Conservation (phyloP, 2,113 vertebrate genomes). For the Sceloporus undulatus region DNA sequence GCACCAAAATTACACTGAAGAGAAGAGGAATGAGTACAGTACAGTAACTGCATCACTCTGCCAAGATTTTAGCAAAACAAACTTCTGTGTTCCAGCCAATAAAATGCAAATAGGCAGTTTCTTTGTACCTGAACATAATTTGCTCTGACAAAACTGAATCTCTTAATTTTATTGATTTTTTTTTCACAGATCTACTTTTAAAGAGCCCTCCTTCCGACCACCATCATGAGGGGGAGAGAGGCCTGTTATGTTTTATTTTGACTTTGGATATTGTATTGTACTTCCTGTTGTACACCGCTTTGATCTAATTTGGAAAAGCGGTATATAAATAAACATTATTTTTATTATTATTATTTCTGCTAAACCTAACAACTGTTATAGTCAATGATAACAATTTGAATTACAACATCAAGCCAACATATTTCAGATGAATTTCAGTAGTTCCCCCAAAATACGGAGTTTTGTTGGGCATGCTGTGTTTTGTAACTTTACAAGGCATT, state of each 20-base stretch:
- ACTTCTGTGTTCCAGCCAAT: not conserved
- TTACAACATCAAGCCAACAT: too few relatives aligned
- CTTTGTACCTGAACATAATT: not conserved
- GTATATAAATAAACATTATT: too few relatives aligned
- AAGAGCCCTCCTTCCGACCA: not conserved
- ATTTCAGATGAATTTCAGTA: not conserved
- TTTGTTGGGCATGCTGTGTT: not conserved
- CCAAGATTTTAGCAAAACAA: not conserved
- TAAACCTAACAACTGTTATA: not conserved
- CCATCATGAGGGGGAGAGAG: too few relatives aligned
- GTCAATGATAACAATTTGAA: not conserved
- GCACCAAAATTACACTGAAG: not conserved
- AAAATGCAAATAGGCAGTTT: too few relatives aligned
- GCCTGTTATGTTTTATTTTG: too few relatives aligned
- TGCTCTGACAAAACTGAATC: not conserved
- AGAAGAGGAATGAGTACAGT: not conserved
- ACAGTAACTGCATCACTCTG: not conserved
- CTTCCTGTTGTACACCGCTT: too few relatives aligned
- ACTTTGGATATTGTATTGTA: too few relatives aligned
- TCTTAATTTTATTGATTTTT: not conserved
- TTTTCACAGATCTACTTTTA: not conserved
- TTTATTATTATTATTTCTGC: not conserved
- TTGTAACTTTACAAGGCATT: constrained; percentile 5
- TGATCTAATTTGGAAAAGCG: too few relatives aligned
- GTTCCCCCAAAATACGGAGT: not conserved